Evolutionary conservation across 2,888 invertebrate species (phyloP).

Genomic region (Chrysina gloriosa): DNA sequence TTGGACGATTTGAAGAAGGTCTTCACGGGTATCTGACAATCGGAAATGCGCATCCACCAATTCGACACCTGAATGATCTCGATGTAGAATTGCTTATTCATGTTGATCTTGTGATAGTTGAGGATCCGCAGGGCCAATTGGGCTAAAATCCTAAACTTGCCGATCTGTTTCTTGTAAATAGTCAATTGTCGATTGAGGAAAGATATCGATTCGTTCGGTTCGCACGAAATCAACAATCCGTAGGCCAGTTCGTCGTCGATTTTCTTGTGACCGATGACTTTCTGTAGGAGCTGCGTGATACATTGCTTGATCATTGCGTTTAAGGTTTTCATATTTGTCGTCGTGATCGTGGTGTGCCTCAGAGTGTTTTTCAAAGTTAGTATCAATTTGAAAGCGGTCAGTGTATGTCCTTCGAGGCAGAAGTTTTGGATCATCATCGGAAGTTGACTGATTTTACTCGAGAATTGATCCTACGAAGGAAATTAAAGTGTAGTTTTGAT

Average conservation of each 20-base stretch:
- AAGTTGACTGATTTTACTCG: conserved; percentile 52
- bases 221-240: conserved; percentile 57
- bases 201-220: conserved; percentile 43
- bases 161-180: conserved; percentile 53
- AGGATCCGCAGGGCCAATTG: conserved; percentile 51
- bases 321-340: conserved; percentile 39
- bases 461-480: conserved; percentile 46
- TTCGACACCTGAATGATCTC: conserved; percentile 49
- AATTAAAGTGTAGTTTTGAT: background rate
- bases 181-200: conserved; percentile 50
- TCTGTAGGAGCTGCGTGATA: conserved; percentile 58
- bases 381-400: conserved; percentile 54
- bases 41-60: conserved; percentile 57
- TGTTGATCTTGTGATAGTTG: conserved; percentile 45
- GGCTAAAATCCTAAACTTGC: conserved; percentile 53
- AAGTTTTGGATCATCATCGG: conserved; percentile 52
- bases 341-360: conserved; percentile 33
- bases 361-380: conserved; percentile 48
- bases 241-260: conserved; percentile 62
- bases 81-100: conserved; percentile 44
- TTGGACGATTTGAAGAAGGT: conserved; percentile 52
- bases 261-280: conserved; percentile 57
- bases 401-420: conserved; percentile 54
- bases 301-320: conserved; percentile 49
- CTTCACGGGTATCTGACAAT: conserved; percentile 50